Conservation (phyloP, 2,113 vertebrate genomes). For the Peromyscus californicus region DNA sequence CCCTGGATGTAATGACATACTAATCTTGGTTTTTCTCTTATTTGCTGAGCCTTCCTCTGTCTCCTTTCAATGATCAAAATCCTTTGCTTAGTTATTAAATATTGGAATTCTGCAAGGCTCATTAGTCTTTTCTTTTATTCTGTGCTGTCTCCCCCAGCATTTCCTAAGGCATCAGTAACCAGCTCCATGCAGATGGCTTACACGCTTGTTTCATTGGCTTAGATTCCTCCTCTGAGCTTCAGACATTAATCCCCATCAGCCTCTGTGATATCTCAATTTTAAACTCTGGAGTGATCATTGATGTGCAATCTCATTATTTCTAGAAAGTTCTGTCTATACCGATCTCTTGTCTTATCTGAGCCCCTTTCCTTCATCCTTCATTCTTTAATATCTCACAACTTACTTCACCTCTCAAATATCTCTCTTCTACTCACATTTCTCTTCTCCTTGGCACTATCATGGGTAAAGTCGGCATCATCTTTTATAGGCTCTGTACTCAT, state of each 20-base stretch:
- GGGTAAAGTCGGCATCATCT: not conserved
- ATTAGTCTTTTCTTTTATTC: slow-evolving; percentile 22
- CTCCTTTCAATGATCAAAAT: not conserved
- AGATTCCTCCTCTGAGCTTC: slow-evolving; percentile 38
- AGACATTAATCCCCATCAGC: not conserved
- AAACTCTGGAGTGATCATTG: not conserved
- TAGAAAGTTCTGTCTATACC: not conserved
- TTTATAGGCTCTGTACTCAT: not conserved
- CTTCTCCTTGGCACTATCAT: not conserved
- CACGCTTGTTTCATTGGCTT: slow-evolving; percentile 12
- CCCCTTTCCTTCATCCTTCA: not conserved
- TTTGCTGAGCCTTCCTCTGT: not conserved
- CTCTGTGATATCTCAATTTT: slow-evolving; percentile 1
- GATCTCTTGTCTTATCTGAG: not conserved
- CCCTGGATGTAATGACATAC: not conserved
- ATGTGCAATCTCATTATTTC: slow-evolving; percentile 17
- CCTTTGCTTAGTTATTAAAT: slow-evolving; percentile 29
- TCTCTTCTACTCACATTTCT: not conserved
- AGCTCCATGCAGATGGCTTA: slow-evolving; percentile 20
- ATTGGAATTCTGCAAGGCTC: slow-evolving; percentile 41
- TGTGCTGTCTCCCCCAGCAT: not conserved
- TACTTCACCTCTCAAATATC: slow-evolving; percentile 8
- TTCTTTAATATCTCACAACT: not conserved
- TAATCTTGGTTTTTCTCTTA: slow-evolving; percentile 15
- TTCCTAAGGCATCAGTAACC: slow-evolving; percentile 47